Evolutionary conservation across 1,140 invertebrate species (phyloP), one percentile per base, ranked within the genome.

Genomic region (Pseudachorutes palmiensis): DNA sequence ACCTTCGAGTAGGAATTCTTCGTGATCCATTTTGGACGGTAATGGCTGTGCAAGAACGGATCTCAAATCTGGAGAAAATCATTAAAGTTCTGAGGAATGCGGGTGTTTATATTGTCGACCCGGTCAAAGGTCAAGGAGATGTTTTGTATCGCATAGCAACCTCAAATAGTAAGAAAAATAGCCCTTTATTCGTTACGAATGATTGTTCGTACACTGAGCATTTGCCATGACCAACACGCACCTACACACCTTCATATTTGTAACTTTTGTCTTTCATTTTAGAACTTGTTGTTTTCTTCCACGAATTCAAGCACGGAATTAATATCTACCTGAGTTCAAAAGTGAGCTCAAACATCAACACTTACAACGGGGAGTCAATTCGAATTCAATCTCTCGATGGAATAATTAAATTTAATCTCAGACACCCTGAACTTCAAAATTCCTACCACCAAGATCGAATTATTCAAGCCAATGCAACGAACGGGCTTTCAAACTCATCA

Each of bases 331-430:
- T 45, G 19, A 19, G 19, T 0, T 49, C 28, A 2, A 48, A 62
- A 9, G 36, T 45, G 9, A 9, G 36, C 19, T 19, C 9, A 19
- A 45, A 45, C 36, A 9, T 45, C 9, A 9, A 19, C 19, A 12
- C 36, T 19, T 9, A 45, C 14, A 59, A 66, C 5, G 31, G 45
- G 1, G 29, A 28, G 1, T 3, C n/a, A 1, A 24, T 32, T 5
- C 1, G 12, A 16, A 45, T 62, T 12, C n/a, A 24, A 29, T 57
- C 49, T 14, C 24, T 68, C 19, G 31, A 29, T 12, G 67, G 64
- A 33, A 58, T 68, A 0, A 68, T 68, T 1, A 5, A 58, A 24
- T 68, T 59, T 30, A 68, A 68, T 22, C 14, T 48, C 1, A 49
- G 64, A 2, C 5, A 64, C 31, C 67, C 67, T 2, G 41, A 19